Evolutionary conservation across 2,888 invertebrate species (phyloP), one percentile per base, ranked within the genome.

Genomic region (Lithodes maja): DNA sequence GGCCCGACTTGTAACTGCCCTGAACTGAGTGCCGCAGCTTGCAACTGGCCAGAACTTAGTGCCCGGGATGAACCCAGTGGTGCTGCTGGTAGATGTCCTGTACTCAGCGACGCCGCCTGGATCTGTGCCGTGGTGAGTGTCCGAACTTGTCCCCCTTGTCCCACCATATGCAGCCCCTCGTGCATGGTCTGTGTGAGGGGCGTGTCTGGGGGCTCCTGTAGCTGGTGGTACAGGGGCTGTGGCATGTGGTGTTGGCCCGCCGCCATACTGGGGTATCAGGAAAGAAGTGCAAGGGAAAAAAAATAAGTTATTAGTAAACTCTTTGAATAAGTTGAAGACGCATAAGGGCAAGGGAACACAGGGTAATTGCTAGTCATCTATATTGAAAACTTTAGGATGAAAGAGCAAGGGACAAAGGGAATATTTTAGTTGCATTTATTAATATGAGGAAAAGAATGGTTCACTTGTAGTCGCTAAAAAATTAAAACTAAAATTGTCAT

Each of bases 71-170:
- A 71, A 1, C 71, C 71, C 61, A 61, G 61, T 61, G 61, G 7
- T 12, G 7, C 61, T 5, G 61, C 7, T 61, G 5, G 61, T 5
- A 5, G 7, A 7, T 61, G 61, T 12, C 61, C 61, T 5, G 71
- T n/a, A 12, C 3, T 3, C 17, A 71, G 17, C 71, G 12, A 3
- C 17, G n/a, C 71, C 1, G 15, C 71, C 71, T 71, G 71, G 3
- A 71, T 12, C 17, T 71, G 71, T 71, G 71, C 71, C 71, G 71
- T n/a, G 71, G 71, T 17, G 71, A n/a, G 71, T n/a, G n/a, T n/a
- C 68, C 15, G 68, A 12, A 12, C 68, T 2, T 1, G 68, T 1
- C 1, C 68, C 68, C 7, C 68, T 1, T 61, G 68, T 12, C 68
- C 15, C 68, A 61, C 33, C 33, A 33, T 33, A 33, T 33, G 33